These are phyloP conservation scores for Coracopsis vasa DNA, from an alignment of 2,113 vertebrate species.

Conservation along the genomic window DNA sequence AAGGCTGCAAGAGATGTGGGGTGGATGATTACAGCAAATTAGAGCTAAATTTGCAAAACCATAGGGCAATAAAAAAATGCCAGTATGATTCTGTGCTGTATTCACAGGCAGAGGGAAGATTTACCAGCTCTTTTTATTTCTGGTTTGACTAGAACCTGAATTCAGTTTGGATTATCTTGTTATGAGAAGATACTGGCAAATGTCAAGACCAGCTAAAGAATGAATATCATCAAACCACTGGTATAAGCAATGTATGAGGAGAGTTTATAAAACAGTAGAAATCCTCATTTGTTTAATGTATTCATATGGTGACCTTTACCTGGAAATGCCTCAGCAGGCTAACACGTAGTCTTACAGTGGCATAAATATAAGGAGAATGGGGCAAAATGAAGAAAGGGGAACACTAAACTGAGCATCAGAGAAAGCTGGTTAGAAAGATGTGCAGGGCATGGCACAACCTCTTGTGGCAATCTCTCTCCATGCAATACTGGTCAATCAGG, in stretches of 20 bases:
- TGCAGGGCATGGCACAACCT: background rate
- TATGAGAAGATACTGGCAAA: background rate
- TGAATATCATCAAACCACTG: background rate
- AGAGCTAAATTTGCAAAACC: background rate
- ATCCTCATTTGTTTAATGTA: background rate
- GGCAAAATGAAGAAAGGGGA: background rate
- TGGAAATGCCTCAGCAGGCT: background rate
- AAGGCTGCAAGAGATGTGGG: background rate
- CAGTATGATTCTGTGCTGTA: background rate
- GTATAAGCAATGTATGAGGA: background rate
- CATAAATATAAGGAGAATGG: background rate
- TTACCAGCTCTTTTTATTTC: background rate
- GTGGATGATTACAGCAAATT: background rate
- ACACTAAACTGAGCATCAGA: background rate
- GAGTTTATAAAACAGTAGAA: background rate
- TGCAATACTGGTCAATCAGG: background rate
- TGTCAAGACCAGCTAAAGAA: background rate
- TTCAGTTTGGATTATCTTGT: background rate
- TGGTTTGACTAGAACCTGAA: background rate
- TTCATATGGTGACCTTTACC: background rate
- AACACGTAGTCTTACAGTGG: background rate
- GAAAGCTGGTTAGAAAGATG: background rate
- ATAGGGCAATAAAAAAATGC: background rate
- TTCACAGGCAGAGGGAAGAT: background rate
- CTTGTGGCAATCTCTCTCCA: background rate